Evolutionary conservation across 2,797 vertebrate genomes (phyloP).

Genomic region (Acanthurus lineatus): DNA sequence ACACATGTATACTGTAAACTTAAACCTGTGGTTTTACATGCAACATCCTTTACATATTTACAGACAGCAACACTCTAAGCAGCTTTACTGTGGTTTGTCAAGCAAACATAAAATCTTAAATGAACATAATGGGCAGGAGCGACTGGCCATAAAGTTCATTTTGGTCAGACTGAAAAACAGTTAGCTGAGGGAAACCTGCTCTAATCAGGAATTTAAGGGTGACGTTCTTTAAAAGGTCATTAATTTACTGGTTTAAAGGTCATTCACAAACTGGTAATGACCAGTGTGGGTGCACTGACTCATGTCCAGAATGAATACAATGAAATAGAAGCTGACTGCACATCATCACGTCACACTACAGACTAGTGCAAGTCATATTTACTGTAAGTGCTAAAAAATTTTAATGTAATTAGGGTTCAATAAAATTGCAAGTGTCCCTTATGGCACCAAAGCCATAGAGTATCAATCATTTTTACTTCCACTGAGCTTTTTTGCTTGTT

Average conservation of each 20-base stretch:
- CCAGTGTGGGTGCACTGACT: not conserved
- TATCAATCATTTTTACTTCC: not conserved
- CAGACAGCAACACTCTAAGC: conserved; percentile 14
- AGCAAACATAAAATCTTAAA: conserved; percentile 19
- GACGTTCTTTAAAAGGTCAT: conserved; percentile 46
- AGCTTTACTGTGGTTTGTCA: conserved; percentile 3
- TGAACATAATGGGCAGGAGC: not conserved
- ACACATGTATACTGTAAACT: not conserved
- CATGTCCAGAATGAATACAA: no score
- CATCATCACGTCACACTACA: no score
- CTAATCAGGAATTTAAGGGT: conserved; percentile 25
- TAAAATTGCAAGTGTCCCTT: not conserved
- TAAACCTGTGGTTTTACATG: not conserved
- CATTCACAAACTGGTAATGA: conserved; percentile 39
- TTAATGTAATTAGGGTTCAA: not conserved
- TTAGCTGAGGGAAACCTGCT: not conserved
- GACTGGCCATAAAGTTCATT: no score
- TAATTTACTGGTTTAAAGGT: conserved; percentile 29
- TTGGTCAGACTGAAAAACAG: conserved; percentile 3
- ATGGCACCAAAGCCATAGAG: not conserved
- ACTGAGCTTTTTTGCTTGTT: conserved; percentile 1
- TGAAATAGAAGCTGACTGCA: no score
- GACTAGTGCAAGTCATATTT: not conserved
- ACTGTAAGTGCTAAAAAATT: not conserved
- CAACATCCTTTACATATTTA: not conserved